A percentile compares a stretch with the other conserved stretches of the same genome.
Evolutionary conservation across 2,113 vertebrate species (phyloP).

Genomic region (Bufo gargarizans): DNA sequence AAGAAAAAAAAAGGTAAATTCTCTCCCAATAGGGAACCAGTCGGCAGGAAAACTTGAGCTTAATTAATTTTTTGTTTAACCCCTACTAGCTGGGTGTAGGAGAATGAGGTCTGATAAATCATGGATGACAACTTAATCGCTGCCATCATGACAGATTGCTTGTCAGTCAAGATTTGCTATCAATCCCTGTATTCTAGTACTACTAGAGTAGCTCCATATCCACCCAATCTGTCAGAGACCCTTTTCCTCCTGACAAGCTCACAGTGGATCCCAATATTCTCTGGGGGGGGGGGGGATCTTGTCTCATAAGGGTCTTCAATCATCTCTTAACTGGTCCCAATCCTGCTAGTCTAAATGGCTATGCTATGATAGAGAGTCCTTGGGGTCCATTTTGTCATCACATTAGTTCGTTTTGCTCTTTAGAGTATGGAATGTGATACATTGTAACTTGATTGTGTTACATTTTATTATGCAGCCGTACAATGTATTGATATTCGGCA

Average conservation of each 20-base stretch:
- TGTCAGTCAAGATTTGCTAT: background rate
- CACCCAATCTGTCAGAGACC: background rate
- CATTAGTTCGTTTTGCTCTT: too few relatives aligned
- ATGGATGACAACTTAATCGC: background rate
- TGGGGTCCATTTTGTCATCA: too few relatives aligned
- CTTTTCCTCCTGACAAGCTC: background rate
- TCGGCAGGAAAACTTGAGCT: background rate
- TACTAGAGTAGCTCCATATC: background rate
- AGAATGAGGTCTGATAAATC: background rate
- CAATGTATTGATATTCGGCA: background rate
- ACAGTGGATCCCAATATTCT: background rate
- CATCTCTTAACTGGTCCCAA: background rate
- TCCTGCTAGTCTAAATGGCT: too few relatives aligned
- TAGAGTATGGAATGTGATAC: background rate
- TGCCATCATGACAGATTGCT: background rate
- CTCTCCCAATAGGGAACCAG: background rate
- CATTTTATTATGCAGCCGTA: background rate
- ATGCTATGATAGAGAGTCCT: too few relatives aligned
- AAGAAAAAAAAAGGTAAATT: slow-evolving; percentile 17
- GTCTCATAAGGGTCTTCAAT: background rate
- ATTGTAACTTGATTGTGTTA: background rate
- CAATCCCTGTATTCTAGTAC: background rate
- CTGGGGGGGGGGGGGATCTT: background rate
- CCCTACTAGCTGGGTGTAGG: background rate
- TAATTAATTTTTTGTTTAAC: slow-evolving; percentile 15